These are phyloP conservation scores for Salminus brasiliensis DNA, from an alignment of 2,113 vertebrate genomes.

Conservation along the genomic window DNA sequence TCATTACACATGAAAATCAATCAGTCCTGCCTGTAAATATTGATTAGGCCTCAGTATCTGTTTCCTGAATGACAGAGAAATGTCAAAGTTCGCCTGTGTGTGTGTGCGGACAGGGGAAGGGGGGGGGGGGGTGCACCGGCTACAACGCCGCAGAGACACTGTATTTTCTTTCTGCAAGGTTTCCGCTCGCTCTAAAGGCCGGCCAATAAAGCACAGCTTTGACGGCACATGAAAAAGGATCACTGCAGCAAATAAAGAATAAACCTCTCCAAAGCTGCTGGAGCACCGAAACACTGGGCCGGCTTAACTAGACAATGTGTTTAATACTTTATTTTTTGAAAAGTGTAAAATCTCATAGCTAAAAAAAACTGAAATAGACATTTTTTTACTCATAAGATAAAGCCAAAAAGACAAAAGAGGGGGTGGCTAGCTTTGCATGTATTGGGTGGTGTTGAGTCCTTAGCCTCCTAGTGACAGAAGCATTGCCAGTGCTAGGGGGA, in stretches of 20 bases:
- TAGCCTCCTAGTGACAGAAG: no score
- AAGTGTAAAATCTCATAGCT: background rate
- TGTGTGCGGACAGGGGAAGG: background rate
- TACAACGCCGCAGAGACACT: background rate
- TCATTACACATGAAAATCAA: background rate
- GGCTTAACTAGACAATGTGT: background rate
- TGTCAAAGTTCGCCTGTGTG: background rate
- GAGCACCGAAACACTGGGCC: background rate
- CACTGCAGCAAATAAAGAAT: conserved; percentile 32
- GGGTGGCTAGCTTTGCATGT: no score
- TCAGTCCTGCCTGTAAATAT: conserved; percentile 3
- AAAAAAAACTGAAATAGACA: background rate
- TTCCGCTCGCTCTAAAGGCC: conserved; percentile 22
- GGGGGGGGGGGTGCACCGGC: background rate
- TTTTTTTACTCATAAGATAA: background rate
- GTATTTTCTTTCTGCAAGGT: background rate
- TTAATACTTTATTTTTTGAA: background rate
- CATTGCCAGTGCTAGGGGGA: no score
- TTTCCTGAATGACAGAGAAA: conserved; percentile 6
- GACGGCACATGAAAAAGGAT: conserved; percentile 15
- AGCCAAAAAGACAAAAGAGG: no score
- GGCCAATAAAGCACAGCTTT: conserved; percentile 25
- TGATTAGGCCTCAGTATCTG: conserved; percentile 7
- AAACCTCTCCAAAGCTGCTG: conserved; percentile 7
- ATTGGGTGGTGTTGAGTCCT: no score